phyloP scores from a whole-genome alignment of 2,113 vertebrate species.

The Lamprologus speciosus region DNA sequence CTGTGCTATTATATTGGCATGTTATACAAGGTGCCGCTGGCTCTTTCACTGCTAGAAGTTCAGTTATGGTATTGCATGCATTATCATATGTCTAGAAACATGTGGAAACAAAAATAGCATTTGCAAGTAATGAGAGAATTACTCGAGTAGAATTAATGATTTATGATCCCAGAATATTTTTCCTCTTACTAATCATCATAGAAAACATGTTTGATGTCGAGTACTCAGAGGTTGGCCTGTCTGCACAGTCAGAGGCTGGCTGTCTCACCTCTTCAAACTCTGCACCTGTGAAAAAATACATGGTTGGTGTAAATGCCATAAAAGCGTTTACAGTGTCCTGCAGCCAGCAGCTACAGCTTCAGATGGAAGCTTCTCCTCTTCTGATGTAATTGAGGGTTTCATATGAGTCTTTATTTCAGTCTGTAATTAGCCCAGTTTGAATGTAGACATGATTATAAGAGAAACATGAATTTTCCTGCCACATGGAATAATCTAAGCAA shows the following conservation, averaged over 20 bases:
- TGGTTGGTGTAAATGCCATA: background rate
- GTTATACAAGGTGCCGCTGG: fast-evolving
- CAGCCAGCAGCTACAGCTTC: background rate
- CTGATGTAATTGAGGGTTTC: background rate
- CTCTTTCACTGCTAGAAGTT: background rate
- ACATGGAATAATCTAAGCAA: background rate
- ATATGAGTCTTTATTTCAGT: background rate
- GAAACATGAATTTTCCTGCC: background rate
- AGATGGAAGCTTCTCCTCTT: background rate
- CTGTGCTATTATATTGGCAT: background rate
- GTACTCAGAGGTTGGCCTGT: fast-evolving
- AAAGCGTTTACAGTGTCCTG: background rate
- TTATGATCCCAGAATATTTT: background rate
- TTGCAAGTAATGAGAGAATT: background rate
- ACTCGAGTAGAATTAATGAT: background rate
- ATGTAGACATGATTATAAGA: background rate
- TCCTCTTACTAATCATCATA: background rate
- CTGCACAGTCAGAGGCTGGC: background rate
- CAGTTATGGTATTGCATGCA: background rate
- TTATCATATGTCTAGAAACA: background rate
- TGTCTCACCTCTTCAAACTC: background rate
- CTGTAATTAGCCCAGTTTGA: background rate
- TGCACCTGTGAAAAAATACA: fast-evolving
- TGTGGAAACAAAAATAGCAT: background rate
- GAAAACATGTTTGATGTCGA: background rate